phyloP scores from a whole-genome alignment of 1,140 invertebrate genomes.

The Cyphomyrmex costatus region DNA sequence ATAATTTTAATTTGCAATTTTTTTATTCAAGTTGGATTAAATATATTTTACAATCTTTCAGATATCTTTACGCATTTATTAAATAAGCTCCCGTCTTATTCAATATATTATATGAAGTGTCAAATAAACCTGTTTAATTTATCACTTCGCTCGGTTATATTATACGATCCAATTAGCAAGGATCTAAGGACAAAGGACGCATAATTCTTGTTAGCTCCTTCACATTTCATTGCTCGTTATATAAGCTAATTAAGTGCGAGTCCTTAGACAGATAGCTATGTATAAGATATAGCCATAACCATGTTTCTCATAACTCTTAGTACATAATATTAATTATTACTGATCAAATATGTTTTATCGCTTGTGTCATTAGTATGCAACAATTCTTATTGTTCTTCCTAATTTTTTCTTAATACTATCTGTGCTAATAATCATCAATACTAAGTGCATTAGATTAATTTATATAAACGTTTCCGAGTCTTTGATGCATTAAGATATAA shows the following conservation, averaged over 20 bases:
- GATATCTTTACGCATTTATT: not conserved
- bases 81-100: slow-evolving; percentile 34
- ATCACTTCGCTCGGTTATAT: slow-evolving; percentile 71
- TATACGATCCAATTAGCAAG: slow-evolving; percentile 73
- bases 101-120: slow-evolving; percentile 57
- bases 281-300: slow-evolving; percentile 18
- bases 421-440: not conserved
- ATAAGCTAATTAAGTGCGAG: slow-evolving; percentile 69
- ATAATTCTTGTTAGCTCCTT: slow-evolving; percentile 74
- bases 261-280: slow-evolving; percentile 38
- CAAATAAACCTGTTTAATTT: slow-evolving; percentile 71
- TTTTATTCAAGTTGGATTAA: not conserved
- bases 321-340: slow-evolving; percentile 12
- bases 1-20: slow-evolving; percentile 29
- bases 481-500: not conserved
- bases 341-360: slow-evolving; percentile 1
- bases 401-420: not conserved
- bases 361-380: not conserved
- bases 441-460: slow-evolving; percentile 1
- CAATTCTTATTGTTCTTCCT: not conserved
- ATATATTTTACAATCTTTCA: not conserved
- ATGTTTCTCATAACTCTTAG: slow-evolving; percentile 24
- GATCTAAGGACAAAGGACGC: slow-evolving; percentile 69
- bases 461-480: not conserved
- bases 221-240: slow-evolving; percentile 65